A percentile compares a stretch with the other conserved stretches of the same genome.
phyloP scores from a whole-genome alignment of 2,888 invertebrate species.

The Troglohyphantes excavatus region DNA sequence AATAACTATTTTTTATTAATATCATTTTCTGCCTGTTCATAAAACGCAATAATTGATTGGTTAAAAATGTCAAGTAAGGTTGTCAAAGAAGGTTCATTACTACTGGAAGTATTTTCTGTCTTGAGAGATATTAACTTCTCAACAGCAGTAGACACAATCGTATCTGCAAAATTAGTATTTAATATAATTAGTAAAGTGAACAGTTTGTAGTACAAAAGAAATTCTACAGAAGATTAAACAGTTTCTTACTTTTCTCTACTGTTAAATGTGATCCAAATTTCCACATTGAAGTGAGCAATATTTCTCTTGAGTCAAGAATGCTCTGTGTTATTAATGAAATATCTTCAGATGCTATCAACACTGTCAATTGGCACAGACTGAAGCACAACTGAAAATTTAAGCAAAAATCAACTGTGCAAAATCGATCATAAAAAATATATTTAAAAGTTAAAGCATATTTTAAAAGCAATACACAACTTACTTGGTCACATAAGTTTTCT shows the following conservation, averaged over 20 bases:
- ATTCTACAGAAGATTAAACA: neutral
- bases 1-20: neutral
- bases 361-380: conserved; percentile 88
- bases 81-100: neutral
- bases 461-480: conserved; percentile 79
- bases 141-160: conserved; percentile 15
- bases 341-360: conserved; percentile 86
- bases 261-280: conserved; percentile 81
- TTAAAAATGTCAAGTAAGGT: conserved; percentile 61
- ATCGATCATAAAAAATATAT: neutral
- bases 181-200: neutral
- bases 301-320: conserved; percentile 84
- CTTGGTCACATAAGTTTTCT: conserved; percentile 92
- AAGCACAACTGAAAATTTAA: conserved; percentile 84
- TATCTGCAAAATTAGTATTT: conserved; percentile 28
- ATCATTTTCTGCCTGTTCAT: conserved; percentile 8
- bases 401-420: neutral
- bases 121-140: conserved; percentile 46
- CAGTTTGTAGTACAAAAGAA: neutral
- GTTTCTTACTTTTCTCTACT: conserved; percentile 65
- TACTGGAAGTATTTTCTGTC: neutral
- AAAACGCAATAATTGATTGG: conserved; percentile 56
- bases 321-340: conserved; percentile 85
- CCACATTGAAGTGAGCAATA: conserved; percentile 82
- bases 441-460: no score